phyloP scores from a whole-genome alignment of 1,140 invertebrate species.

The Nomia melanderi region DNA sequence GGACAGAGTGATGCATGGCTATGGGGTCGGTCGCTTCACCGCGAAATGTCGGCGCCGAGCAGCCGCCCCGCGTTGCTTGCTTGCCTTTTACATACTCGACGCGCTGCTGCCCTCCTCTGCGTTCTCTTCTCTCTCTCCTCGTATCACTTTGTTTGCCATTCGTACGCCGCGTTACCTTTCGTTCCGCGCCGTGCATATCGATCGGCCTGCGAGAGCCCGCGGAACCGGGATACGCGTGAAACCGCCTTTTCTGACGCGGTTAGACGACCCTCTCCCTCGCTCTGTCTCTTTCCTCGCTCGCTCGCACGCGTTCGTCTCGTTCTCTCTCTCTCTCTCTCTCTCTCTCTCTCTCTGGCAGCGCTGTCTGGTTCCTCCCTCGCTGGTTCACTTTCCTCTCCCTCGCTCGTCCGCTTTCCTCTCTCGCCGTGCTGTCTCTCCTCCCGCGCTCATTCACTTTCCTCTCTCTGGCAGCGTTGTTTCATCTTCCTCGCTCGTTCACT shows the following conservation, averaged over 20 bases:
- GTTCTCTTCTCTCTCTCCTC: slow-evolving; percentile 4
- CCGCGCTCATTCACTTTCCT: too few relatives aligned
- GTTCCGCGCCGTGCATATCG: slow-evolving; percentile 46
- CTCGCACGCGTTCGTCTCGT: too few relatives aligned
- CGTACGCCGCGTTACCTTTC: slow-evolving; percentile 56
- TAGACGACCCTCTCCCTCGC: slow-evolving; percentile 3
- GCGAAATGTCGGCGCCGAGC: slow-evolving; percentile 71
- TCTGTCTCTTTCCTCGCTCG: too few relatives aligned
- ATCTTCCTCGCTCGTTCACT: too few relatives aligned
- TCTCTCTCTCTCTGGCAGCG: too few relatives aligned
- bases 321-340: too few relatives aligned
- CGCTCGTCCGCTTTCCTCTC: too few relatives aligned
- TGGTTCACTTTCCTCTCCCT: too few relatives aligned
- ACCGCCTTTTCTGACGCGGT: slow-evolving; percentile 21
- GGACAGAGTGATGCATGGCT: slow-evolving; percentile 72
- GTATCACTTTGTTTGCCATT: slow-evolving; percentile 65
- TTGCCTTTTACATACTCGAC: slow-evolving; percentile 65
- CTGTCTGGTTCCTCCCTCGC: too few relatives aligned
- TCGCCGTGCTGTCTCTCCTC: too few relatives aligned
- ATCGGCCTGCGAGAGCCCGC: slow-evolving; percentile 29
- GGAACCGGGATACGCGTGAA: slow-evolving; percentile 1
- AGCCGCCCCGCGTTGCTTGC: slow-evolving; percentile 57
- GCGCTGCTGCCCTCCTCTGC: slow-evolving; percentile 25
- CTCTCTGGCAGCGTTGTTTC: too few relatives aligned
- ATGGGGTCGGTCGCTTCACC: slow-evolving; percentile 68